phyloP scores from a whole-genome alignment of 2,888 invertebrate species.

The Rotaria socialis region DNA sequence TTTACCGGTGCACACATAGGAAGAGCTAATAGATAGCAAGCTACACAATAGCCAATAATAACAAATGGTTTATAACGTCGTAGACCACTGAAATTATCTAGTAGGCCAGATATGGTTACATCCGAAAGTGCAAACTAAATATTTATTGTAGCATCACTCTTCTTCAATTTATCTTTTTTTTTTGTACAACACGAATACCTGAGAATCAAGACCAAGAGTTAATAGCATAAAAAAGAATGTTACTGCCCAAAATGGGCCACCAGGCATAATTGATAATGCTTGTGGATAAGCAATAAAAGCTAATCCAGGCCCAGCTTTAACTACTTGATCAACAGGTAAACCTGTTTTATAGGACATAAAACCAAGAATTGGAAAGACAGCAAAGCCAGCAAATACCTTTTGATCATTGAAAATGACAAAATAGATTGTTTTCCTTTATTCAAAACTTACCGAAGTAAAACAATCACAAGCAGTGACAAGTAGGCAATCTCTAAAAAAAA shows the following conservation, averaged over 20 bases:
- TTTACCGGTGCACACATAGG: slow-evolving; percentile 24
- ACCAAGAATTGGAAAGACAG: slow-evolving; percentile 19
- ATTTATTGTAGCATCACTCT: no score
- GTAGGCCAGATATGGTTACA: background rate
- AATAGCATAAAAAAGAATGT: slow-evolving; percentile 43
- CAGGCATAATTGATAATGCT: slow-evolving; percentile 35
- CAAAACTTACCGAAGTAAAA: slow-evolving; percentile 32
- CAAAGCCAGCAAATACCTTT: slow-evolving; percentile 16
- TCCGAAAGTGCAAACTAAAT: slow-evolving; percentile 35
- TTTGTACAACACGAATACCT: background rate
- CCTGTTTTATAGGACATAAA: slow-evolving; percentile 27
- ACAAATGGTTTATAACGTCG: background rate
- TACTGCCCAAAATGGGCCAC: slow-evolving; percentile 32
- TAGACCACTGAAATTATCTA: background rate
- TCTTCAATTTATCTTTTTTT: no score
- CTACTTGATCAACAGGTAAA: slow-evolving; percentile 31
- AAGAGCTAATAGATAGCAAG: background rate
- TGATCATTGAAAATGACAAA: background rate
- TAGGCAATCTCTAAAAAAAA: slow-evolving; percentile 38
- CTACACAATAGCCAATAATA: background rate
- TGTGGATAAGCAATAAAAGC: slow-evolving; percentile 45
- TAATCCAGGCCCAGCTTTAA: slow-evolving; percentile 38
- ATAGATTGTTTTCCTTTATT: background rate
- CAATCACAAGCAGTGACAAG: slow-evolving; percentile 36
- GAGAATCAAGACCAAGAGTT: slow-evolving; percentile 40